Base-by-base conservation (phyloP, 2,797 vertebrate species). In the Iguana delicatissima region DNA sequence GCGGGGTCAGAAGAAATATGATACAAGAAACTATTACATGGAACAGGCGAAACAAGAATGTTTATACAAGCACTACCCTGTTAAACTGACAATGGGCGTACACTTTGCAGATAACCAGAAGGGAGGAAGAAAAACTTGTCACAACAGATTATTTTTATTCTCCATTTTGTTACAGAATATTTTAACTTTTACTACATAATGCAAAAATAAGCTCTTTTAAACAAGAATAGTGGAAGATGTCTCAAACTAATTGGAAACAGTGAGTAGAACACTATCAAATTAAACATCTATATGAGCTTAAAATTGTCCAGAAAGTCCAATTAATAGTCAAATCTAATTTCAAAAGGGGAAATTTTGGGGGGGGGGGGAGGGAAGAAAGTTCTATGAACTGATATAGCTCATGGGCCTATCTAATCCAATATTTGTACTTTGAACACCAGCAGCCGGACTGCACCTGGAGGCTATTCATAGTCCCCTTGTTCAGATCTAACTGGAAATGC, bases 1-100 rank as follows among this genome's bases (percentile, higher is more conserved):
- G 98, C 95, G 96, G 98, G 98, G 98, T 99, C 98, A 98, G 98
- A 97, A 98, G 98, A 98, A 99, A 99, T 98, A 98, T 94, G 98
- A 99, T 98, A 99, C 97, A 97, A 98, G 98, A 98, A 97, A 97
- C 97, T 98, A 98, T 98, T 99, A 98, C 98, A 98, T 97, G 98
- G 98, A 99, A 98, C 96, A 97, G 97, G 95, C 97, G 97, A 98
- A 99, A 99, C 97, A 98, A 97, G 98, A 99, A 99, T 99, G 99
- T 99, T 99, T 99, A 99, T 98, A 99, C 97, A 99, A 98, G 97
- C 98, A 97, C 98, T 99, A 98, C 98, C 97, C 96, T 89, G 97
- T 98, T 97, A 98, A 97, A 97, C 98, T 98, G 98, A 99, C 98
- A 98, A 96, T 97, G 96, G 95, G 96, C 97, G 90, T 96, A 97